Base-by-base conservation (phyloP, 2,888 invertebrate genomes). In the Drosophila algonquin region DNA sequence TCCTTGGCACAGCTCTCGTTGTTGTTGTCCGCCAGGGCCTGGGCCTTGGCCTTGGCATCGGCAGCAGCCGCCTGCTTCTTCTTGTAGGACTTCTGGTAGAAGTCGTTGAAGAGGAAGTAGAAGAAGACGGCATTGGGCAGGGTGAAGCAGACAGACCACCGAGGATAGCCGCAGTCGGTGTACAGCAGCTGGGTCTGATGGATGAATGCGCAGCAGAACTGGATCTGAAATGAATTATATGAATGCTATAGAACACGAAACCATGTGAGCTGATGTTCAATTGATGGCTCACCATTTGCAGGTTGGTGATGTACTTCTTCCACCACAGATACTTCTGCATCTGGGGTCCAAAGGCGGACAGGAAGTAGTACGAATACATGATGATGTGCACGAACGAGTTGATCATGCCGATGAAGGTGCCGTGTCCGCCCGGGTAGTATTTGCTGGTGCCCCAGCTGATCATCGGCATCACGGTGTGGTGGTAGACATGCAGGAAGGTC, bases 301-400 rank as follows among this genome's bases (percentile, higher is more conserved):
- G 93, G 30, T 95, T 95, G 32, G 98, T 98, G 81, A 98, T 95
- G 92, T 98, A 96, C 80, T 95, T 96, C 93, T 98, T 98, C 98
- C 98, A 98, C 95, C 97, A 98, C 75, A 98, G 93, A 90, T 96
- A 98, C 92, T 95, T 95, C 90, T 97, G 97, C 92, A 95, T 96
- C 81, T 95, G 94, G 0, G 98, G 98, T 32, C 98, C 97, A 90
- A 98, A 93, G 0, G 98, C 98, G 0, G 98, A 95, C 63, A 98
- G 91, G 93, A 98, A 94, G 89, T 98, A 98, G 92, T 98, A 98
- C 1, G 95, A 93, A 91, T 98, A 98, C 98, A 98, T 98, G 79
- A 98, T 94, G 77, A 98, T 96, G 90, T 98, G 98, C 18, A 98
- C 98, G 87, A 98, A 98, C 3, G 98, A 97, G 93, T 98, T 98